Conservation (phyloP, 2,797 vertebrate species). For the Oreonectes daqikongensis region DNA sequence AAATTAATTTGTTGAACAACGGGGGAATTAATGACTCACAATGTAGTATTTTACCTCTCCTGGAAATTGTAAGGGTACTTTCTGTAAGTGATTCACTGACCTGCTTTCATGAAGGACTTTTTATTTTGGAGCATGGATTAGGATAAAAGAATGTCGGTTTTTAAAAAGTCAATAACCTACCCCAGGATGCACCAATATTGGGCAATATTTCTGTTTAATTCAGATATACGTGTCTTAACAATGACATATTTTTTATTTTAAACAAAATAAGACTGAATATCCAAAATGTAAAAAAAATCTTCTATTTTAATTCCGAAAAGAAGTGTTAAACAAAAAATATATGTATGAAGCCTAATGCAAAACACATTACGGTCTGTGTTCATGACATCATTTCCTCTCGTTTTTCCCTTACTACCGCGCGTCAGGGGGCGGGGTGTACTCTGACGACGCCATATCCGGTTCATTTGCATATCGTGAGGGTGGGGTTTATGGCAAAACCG, state of each 20-base stretch:
- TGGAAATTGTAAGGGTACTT: background rate
- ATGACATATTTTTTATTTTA: no score
- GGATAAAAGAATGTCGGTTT: background rate
- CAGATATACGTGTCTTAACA: background rate
- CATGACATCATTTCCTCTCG: constrained; percentile 55
- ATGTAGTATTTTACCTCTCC: background rate
- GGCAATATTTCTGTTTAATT: background rate
- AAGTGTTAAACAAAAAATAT: no score
- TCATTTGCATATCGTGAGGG: constrained; percentile 33
- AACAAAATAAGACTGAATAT: no score
- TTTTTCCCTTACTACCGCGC: constrained; percentile 19
- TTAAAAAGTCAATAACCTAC: background rate
- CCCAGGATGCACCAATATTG: background rate
- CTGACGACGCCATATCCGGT: background rate
- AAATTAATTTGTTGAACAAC: no score
- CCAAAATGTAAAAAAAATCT: no score
- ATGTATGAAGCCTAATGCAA: no score
- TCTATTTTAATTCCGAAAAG: no score
- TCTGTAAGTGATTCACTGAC: background rate
- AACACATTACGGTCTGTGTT: background rate
- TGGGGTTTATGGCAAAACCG: constrained; percentile 59
- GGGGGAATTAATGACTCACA: no score
- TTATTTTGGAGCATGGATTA: background rate
- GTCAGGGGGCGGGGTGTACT: constrained; percentile 51
- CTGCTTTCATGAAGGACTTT: background rate